Conservation (phyloP, 1,140 invertebrate species). For the Antheraea mylitta region DNA sequence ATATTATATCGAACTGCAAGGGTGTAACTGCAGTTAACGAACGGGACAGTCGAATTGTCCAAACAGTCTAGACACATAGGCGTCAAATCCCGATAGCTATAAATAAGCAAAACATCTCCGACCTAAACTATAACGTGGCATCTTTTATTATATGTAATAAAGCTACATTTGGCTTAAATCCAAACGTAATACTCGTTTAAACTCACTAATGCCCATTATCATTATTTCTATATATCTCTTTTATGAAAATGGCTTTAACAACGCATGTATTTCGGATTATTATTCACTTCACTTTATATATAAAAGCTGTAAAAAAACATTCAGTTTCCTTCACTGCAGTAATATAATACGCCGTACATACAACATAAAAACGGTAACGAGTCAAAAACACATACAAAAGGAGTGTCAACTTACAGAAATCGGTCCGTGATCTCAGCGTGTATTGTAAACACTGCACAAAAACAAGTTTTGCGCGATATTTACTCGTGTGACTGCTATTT, state of each 20-base stretch:
- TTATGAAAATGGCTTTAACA: too few species aligned
- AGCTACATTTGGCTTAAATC: constrained; percentile 31
- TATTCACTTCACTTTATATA: too few species aligned
- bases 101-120: constrained; percentile 31
- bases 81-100: constrained; percentile 37
- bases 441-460: constrained; percentile 22
- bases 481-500: neutral
- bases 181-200: constrained; percentile 19
- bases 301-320: too few species aligned
- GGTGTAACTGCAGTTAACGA: constrained; percentile 6
- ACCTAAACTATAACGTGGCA: constrained; percentile 22
- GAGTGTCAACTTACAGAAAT: constrained; percentile 11
- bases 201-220: neutral
- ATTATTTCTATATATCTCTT: neutral
- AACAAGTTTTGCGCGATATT: constrained; percentile 20
- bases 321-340: neutral
- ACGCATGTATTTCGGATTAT: too few species aligned
- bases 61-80: constrained; percentile 57
- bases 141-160: constrained; percentile 23
- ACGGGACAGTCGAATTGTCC: neutral
- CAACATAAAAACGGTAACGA: neutral
- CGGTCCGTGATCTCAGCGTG: constrained; percentile 15
- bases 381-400: constrained; percentile 4
- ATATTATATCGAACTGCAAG: too few species aligned
- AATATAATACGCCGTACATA: neutral